Evolutionary conservation across 2,888 invertebrate species (phyloP).

Genomic region (Pristionchus fissidentatus): DNA sequence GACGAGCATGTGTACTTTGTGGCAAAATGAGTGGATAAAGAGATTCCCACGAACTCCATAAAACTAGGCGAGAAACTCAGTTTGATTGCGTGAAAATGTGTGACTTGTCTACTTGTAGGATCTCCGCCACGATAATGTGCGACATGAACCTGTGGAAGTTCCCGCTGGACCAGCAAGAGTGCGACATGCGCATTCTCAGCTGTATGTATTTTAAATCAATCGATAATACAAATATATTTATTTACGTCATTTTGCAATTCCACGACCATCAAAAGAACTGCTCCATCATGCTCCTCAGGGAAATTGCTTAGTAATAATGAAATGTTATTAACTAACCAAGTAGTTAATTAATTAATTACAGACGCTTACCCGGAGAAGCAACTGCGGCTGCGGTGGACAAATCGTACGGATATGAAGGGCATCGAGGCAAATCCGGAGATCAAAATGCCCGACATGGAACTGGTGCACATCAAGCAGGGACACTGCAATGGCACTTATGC

Average conservation of each 20-base stretch:
- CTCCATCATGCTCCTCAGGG: too few relatives aligned
- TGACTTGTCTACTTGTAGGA: constrained; percentile 10
- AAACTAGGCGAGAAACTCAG: too few relatives aligned
- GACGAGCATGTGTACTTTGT: too few relatives aligned
- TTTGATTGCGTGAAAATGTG: too few relatives aligned
- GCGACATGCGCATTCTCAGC: constrained; percentile 79
- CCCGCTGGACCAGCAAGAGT: constrained; percentile 78
- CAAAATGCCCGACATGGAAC: constrained; percentile 74
- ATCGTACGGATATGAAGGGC: constrained; percentile 64
- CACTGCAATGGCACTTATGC: constrained; percentile 74
- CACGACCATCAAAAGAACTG: too few relatives aligned
- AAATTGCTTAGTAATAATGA: too few relatives aligned
- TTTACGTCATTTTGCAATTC: too few relatives aligned
- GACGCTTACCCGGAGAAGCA: constrained; percentile 75
- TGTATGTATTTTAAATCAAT: constrained; percentile 71
- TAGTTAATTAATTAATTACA: constrained; percentile 45
- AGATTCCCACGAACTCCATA: too few relatives aligned
- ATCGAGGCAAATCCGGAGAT: constrained; percentile 73
- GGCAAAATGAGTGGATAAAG: too few relatives aligned
- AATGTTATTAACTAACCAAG: too few relatives aligned
- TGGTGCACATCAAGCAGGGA: constrained; percentile 68
- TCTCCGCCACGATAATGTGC: constrained; percentile 53
- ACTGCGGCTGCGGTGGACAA: constrained; percentile 70
- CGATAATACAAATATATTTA: too few relatives aligned
- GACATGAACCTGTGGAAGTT: constrained; percentile 68